These are phyloP conservation scores for Leptopilina syphax DNA, from an alignment of 2,888 invertebrate genomes.

Conservation along the genomic window DNA sequence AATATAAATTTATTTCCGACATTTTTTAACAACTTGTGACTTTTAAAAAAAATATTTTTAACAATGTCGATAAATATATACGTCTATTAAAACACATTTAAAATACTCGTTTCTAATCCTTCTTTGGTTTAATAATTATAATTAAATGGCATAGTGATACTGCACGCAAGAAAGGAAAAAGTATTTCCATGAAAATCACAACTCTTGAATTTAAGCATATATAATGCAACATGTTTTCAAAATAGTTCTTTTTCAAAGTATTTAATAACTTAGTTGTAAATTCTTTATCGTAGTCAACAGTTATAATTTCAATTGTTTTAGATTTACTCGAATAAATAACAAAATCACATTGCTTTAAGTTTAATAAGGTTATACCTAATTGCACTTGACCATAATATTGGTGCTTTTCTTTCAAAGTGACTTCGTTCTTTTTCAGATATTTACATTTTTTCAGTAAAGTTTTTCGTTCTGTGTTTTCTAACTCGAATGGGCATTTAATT, in stretches of 20 bases:
- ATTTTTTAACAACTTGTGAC: neutral
- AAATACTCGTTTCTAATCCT: neutral
- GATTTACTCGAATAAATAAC: slow-evolving; percentile 48
- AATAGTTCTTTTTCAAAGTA: slow-evolving; percentile 51
- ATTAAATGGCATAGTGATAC: neutral
- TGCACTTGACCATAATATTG: slow-evolving; percentile 46
- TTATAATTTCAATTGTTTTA: slow-evolving; percentile 40
- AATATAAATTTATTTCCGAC: neutral
- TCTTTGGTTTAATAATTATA: neutral
- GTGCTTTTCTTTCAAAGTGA: slow-evolving; percentile 37
- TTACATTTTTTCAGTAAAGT: slow-evolving; percentile 26
- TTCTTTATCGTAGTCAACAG: slow-evolving; percentile 46
- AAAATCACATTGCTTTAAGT: slow-evolving; percentile 51
- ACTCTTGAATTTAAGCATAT: slow-evolving; percentile 40
- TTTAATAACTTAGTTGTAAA: slow-evolving; percentile 46
- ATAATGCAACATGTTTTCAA: slow-evolving; percentile 50
- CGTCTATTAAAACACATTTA: neutral
- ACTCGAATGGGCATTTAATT: slow-evolving; percentile 40
- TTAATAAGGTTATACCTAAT: slow-evolving; percentile 45
- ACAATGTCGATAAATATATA: neutral
- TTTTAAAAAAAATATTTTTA: neutral
- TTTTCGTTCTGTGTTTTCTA: slow-evolving; percentile 6
- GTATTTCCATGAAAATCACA: neutral
- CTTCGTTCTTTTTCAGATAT: slow-evolving; percentile 25
- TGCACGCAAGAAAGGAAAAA: neutral